Percentiles rank a stretch among this genome's conserved stretches.
phyloP scores from a whole-genome alignment of 1,140 invertebrate genomes.

The Zaprionus ornatus region DNA sequence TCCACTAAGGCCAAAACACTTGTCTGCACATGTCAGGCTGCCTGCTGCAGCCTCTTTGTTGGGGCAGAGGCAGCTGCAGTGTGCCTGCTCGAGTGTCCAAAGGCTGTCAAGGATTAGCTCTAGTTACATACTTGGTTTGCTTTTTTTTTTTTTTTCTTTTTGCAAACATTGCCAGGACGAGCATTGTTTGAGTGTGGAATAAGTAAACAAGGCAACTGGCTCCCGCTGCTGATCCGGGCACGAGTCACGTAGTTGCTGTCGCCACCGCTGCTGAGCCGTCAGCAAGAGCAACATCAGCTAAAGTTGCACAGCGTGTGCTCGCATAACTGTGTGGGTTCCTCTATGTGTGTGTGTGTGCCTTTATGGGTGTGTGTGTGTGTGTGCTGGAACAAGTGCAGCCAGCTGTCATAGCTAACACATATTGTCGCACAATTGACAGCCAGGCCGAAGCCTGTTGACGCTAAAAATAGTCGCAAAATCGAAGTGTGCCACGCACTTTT shows the following conservation, averaged over 20 bases:
- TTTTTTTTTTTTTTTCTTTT: neutral
- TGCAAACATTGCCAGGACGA: neutral
- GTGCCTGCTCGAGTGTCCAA: neutral
- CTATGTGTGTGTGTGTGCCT: neutral
- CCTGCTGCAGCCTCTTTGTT: conserved; percentile 5
- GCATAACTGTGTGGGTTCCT: conserved; percentile 1
- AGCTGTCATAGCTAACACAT: conserved; percentile 62
- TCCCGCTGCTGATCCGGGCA: neutral
- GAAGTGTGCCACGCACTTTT: conserved; percentile 55
- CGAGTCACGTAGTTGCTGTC: conserved; percentile 1
- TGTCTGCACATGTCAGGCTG: conserved; percentile 23
- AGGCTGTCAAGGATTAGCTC: conserved; percentile 16
- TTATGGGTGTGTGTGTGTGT: conserved; percentile 1
- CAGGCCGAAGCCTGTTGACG: neutral
- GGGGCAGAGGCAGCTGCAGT: neutral
- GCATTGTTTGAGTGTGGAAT: conserved; percentile 2
- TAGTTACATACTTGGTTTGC: conserved; percentile 19
- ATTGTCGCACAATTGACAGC: conserved; percentile 61
- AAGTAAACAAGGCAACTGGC: conserved; percentile 9
- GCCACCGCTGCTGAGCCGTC: conserved; percentile 15
- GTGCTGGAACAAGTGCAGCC: conserved; percentile 33
- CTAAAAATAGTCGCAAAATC: conserved; percentile 68
- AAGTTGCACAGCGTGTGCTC: neutral
- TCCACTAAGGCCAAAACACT: neutral
- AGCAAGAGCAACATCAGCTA: conserved; percentile 13